Base-by-base conservation (phyloP, 2,113 vertebrate species). In the Gracilinanus agilis region DNA sequence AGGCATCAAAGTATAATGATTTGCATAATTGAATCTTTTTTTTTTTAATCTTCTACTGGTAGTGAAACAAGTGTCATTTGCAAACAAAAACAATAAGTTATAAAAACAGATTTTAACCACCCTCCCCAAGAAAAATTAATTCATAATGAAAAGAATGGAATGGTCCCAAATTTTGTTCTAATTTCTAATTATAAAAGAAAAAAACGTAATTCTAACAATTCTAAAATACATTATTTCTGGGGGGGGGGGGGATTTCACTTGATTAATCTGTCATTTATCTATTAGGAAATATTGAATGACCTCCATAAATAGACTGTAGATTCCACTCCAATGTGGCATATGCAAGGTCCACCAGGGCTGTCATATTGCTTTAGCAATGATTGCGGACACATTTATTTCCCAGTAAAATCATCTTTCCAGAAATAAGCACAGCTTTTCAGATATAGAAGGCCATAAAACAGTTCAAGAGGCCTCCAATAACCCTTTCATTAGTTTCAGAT, bases 401-500 rank as follows among this genome's bases (percentile, higher is more conserved):
- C 89, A 95, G 83, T 96, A 97, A 98, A 98, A 96, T 92, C 92
- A 97, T 83, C 92, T 95, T 96, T 96, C 90, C 90, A 0, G 0
- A 98, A 97, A 97, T 96, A 98, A 98, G 96, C 88, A 96, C 54
- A 97, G 94, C 54, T 97, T 96, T 97, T 97, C 93, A 0, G 0
- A 90, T 96, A 98, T 55, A 93, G 83, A 58, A 97, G 90, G 96
- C 95, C 97, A 95, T 96, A 96, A 98, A 96, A 95, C 93, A 96
- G 89, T 91, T 98, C 95, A 98, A 94, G 97, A 95, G 92, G 96
- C 95, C 93, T 83, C 92, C 95, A 98, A 98, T 92, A 93, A 98
- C 96, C 92, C 95, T 98, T 98, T 97, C 96, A 98, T 96, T 98
- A 98, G 94, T 96, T 92, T 97, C 93, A 97, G 97, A 97, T 92